Percentiles rank a stretch among this genome's conserved stretches.
Conservation (phyloP, 2,797 vertebrate genomes). For the Periparus ater region DNA sequence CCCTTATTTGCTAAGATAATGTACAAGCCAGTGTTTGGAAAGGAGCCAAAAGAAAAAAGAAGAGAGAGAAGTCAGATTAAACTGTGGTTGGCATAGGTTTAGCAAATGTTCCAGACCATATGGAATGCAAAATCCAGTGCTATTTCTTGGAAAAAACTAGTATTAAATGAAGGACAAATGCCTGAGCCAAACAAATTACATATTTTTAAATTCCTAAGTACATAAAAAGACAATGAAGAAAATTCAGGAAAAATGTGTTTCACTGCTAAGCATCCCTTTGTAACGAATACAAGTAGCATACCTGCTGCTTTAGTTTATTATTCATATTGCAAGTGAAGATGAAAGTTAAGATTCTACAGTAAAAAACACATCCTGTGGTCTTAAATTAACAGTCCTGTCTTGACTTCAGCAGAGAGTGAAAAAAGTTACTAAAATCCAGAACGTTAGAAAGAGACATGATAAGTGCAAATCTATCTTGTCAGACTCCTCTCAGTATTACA, state of each 20-base stretch:
- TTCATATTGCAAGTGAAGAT: constrained; percentile 6
- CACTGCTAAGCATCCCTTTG: not conserved
- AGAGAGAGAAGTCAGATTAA: constrained; percentile 29
- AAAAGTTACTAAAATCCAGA: not conserved
- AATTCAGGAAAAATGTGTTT: not conserved
- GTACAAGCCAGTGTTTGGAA: not conserved
- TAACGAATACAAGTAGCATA: not conserved
- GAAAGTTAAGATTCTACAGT: not conserved
- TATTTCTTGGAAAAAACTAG: constrained; percentile 10
- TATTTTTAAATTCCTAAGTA: not conserved
- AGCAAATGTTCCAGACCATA: not conserved
- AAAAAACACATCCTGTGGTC: not conserved
- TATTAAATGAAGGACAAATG: constrained; percentile 28
- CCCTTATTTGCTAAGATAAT: constrained; percentile 20
- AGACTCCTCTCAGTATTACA: not conserved
- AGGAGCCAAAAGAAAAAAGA: constrained; percentile 25
- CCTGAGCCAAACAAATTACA: not conserved
- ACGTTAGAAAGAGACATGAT: not conserved
- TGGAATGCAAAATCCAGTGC: not conserved
- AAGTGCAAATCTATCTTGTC: not conserved
- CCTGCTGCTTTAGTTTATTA: not conserved
- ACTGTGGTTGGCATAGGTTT: not conserved
- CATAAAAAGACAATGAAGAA: not conserved
- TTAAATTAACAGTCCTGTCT: not conserved
- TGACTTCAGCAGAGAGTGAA: not conserved